A percentile compares a stretch with the other conserved stretches of the same genome.
Evolutionary conservation across 2,113 vertebrate genomes (phyloP).

Genomic region (Synodontis membranacea): DNA sequence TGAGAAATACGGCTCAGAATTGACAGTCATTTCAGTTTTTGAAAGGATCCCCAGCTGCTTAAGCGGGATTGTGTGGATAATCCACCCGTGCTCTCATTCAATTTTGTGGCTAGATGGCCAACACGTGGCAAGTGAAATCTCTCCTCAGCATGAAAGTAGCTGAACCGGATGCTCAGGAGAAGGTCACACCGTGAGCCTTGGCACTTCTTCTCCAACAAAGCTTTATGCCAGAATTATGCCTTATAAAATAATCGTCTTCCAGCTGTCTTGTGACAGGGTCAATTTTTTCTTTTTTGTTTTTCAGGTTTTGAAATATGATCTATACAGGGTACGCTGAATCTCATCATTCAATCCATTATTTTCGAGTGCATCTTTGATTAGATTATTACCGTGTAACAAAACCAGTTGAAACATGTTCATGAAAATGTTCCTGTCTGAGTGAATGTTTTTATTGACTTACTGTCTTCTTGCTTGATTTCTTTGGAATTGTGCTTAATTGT

Average conservation of each 20-base stretch:
- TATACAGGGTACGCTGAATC: not conserved
- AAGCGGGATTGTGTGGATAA: conserved; percentile 52
- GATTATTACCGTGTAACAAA: not conserved
- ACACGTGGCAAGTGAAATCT: conserved; percentile 42
- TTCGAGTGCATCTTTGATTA: not conserved
- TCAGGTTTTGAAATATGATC: conserved; percentile 5
- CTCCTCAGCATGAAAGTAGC: conserved; percentile 32
- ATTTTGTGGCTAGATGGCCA: conserved; percentile 46
- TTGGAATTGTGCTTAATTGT: not conserved
- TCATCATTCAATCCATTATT: not conserved
- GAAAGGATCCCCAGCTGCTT: conserved; percentile 50
- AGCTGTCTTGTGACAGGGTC: not conserved
- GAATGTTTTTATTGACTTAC: not conserved
- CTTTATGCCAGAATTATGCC: conserved; percentile 21
- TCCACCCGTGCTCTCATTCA: conserved; percentile 46
- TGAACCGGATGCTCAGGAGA: conserved; percentile 22
- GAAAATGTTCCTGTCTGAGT: not conserved
- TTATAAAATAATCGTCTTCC: conserved; percentile 28
- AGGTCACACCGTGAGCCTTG: conserved; percentile 38
- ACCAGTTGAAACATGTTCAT: not conserved
- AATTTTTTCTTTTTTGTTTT: not conserved
- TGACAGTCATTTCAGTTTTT: conserved; percentile 45
- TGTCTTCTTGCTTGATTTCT: not conserved
- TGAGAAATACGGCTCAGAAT: conserved; percentile 29
- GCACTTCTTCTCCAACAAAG: conserved; percentile 18